Percentiles rank a stretch among this genome's conserved stretches.
phyloP scores from a whole-genome alignment of 2,797 vertebrate species.

The Silurus aristotelis region DNA sequence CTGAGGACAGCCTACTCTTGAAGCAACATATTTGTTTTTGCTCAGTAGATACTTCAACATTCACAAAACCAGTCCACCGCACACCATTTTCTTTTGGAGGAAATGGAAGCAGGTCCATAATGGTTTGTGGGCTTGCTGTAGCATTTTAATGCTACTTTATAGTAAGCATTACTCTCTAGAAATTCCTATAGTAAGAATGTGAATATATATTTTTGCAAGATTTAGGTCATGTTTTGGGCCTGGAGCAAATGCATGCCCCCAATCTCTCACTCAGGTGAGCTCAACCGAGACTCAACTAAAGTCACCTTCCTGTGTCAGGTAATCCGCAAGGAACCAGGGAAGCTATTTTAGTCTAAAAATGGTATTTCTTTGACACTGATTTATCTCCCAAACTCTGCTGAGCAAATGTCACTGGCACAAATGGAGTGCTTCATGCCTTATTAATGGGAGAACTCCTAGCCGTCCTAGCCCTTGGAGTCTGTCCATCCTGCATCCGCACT shows the following conservation, averaged over 20 bases:
- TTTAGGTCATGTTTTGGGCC: slow-evolving; percentile 44
- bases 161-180: neutral
- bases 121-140: neutral
- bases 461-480: too few relatives aligned
- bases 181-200: neutral
- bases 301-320: slow-evolving; percentile 64
- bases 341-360: slow-evolving; percentile 58
- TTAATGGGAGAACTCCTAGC: slow-evolving; percentile 3
- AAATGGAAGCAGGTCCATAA: neutral
- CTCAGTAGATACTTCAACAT: slow-evolving; percentile 15
- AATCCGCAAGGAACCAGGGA: slow-evolving; percentile 37
- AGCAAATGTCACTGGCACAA: slow-evolving; percentile 16
- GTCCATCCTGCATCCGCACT: neutral
- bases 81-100: neutral
- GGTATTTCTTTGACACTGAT: slow-evolving; percentile 37
- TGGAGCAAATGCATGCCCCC: slow-evolving; percentile 58
- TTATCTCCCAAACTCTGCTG: slow-evolving; percentile 17
- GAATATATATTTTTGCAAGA: slow-evolving; percentile 15
- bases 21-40: slow-evolving; percentile 19
- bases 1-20: slow-evolving; percentile 18
- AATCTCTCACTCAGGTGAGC: slow-evolving; percentile 55
- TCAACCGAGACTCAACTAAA: slow-evolving; percentile 47
- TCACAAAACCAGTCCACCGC: neutral
- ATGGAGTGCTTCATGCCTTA: neutral
- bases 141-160: neutral